phyloP scores from a whole-genome alignment of 1,140 invertebrate genomes.

The Zaprionus camerounensis region DNA sequence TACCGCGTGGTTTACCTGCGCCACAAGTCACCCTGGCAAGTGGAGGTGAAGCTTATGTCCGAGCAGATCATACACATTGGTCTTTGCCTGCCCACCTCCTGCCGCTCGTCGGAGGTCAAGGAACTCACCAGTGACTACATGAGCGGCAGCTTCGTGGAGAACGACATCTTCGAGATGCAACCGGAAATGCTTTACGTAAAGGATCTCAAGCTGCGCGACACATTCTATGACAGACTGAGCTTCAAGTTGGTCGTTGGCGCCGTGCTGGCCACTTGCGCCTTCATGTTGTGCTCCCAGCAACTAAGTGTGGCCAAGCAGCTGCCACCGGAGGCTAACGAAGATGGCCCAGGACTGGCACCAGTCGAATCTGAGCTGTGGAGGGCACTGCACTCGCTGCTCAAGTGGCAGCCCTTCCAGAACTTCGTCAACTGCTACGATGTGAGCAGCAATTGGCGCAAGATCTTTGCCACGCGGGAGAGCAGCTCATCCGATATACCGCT shows the following conservation, averaged over 20 bases:
- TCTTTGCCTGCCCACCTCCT: slow-evolving; percentile 76
- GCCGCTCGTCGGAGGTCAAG: slow-evolving; percentile 67
- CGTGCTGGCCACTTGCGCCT: slow-evolving; percentile 57
- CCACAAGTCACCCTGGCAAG: slow-evolving; percentile 81
- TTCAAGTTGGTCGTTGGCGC: slow-evolving; percentile 66
- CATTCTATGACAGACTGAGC: slow-evolving; percentile 64
- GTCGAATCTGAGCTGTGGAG: slow-evolving; percentile 71
- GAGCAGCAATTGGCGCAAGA: slow-evolving; percentile 57
- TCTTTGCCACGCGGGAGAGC: slow-evolving; percentile 49
- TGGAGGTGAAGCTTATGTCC: slow-evolving; percentile 80
- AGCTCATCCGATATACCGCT: slow-evolving; percentile 66
- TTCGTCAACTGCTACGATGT: slow-evolving; percentile 79
- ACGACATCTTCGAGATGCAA: slow-evolving; percentile 73
- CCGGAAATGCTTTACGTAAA: slow-evolving; percentile 79
- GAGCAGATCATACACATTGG: slow-evolving; percentile 82
- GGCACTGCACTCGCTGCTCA: slow-evolving; percentile 40
- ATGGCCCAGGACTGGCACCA: slow-evolving; percentile 45
- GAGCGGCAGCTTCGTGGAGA: slow-evolving; percentile 55
- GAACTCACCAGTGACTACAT: slow-evolving; percentile 67
- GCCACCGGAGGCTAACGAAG: slow-evolving; percentile 31
- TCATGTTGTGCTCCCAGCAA: slow-evolving; percentile 70
- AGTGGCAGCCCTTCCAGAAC: slow-evolving; percentile 54
- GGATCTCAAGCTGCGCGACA: slow-evolving; percentile 64
- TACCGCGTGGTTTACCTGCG: slow-evolving; percentile 79
- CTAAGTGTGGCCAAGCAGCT: slow-evolving; percentile 52